Evolutionary conservation across 2,113 vertebrate species (phyloP).

Genomic region (Rhea pennata): DNA sequence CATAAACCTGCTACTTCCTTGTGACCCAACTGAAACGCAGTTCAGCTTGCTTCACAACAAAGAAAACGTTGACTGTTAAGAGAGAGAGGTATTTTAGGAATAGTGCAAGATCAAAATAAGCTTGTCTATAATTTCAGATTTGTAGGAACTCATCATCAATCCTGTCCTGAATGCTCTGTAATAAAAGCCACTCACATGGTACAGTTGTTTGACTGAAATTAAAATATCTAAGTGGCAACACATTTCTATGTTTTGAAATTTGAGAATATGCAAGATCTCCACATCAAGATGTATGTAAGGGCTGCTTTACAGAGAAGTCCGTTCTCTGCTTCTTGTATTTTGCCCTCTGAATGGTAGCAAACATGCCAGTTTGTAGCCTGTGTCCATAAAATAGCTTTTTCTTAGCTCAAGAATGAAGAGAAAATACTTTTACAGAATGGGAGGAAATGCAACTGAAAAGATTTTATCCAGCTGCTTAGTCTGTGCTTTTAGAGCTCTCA

Average conservation of each 20-base stretch:
- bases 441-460: not conserved
- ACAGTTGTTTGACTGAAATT: not conserved
- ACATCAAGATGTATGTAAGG: not conserved
- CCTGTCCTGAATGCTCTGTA: not conserved
- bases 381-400: not conserved
- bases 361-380: rapidly evolving
- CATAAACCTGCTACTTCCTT: not conserved
- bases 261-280: not conserved
- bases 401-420: not conserved
- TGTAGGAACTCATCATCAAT: not conserved
- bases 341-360: not conserved
- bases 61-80: not conserved
- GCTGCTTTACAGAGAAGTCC: not conserved
- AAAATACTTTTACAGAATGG: not conserved
- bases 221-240: not conserved
- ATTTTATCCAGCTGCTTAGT: not conserved
- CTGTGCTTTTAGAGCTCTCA: not conserved
- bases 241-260: not conserved
- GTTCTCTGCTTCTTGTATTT: not conserved
- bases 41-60: not conserved
- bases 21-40: not conserved
- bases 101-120: not conserved
- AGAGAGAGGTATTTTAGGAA: not conserved
- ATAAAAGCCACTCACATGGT: rapidly evolving
- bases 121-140: rapidly evolving